These are phyloP conservation scores for Microcaecilia unicolor DNA, from an alignment of 2,797 vertebrate genomes.

Conservation along the genomic window DNA sequence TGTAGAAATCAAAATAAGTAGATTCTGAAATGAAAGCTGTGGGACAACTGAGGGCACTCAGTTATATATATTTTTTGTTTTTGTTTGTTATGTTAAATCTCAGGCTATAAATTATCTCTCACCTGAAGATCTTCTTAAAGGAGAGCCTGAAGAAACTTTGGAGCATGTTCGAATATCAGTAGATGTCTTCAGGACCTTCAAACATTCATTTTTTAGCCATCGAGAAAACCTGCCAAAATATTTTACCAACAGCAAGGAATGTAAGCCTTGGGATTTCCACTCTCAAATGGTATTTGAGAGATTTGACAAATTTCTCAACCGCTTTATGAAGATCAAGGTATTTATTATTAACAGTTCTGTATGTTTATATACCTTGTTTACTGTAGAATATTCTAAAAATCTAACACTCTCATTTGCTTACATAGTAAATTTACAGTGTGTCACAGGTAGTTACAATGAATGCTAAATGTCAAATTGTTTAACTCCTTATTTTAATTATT, in stretches of 20 bases:
- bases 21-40: too few relatives aligned
- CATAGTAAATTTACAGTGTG: too few relatives aligned
- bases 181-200: slow-evolving; percentile 52
- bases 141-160: slow-evolving; percentile 61
- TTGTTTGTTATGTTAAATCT: slow-evolving; percentile 9
- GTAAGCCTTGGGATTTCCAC: slow-evolving; percentile 68
- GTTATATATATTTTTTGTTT: too few relatives aligned
- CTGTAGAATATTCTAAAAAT: not conserved
- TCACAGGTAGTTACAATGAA: not conserved
- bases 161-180: slow-evolving; percentile 53
- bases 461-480: too few relatives aligned
- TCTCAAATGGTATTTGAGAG: slow-evolving; percentile 60
- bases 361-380: not conserved
- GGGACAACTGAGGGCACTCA: too few relatives aligned
- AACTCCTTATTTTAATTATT: too few relatives aligned
- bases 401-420: too few relatives aligned
- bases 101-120: slow-evolving; percentile 58
- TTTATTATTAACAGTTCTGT: slow-evolving; percentile 9
- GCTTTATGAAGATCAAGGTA: slow-evolving; percentile 64
- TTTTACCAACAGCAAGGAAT: slow-evolving; percentile 24
- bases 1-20: too few relatives aligned
- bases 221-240: slow-evolving; percentile 48
- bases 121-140: slow-evolving; percentile 55
- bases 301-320: slow-evolving; percentile 59
- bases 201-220: slow-evolving; percentile 54